Conservation (phyloP, 2,888 invertebrate genomes). For the Tridacna crocea region DNA sequence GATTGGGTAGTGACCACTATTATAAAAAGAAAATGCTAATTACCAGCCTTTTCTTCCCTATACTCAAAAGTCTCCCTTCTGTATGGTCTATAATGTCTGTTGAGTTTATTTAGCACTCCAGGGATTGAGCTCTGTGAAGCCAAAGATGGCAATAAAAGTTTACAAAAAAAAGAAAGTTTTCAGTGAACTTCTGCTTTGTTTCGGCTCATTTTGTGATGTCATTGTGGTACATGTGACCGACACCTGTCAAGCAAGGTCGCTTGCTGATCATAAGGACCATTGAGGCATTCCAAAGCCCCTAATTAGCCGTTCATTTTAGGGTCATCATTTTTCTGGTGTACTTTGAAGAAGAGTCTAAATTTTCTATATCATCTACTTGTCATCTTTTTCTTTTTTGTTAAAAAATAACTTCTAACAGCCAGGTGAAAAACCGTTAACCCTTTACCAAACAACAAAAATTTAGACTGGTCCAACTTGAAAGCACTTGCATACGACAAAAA, state of each 20-base stretch:
- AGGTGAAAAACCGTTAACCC: constrained; percentile 23
- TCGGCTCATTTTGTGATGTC: background rate
- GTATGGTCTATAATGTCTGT: no score
- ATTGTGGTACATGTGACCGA: background rate
- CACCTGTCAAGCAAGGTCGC: constrained; percentile 44
- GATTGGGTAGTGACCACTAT: no score
- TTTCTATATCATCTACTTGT: constrained; percentile 20
- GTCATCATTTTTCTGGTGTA: constrained; percentile 30
- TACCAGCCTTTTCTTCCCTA: no score
- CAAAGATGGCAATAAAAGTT: no score
- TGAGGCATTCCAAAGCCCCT: constrained; percentile 44
- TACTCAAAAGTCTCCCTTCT: no score
- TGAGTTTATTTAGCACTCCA: no score
- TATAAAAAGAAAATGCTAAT: no score
- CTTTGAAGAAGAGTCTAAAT: constrained; percentile 4
- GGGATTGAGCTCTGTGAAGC: no score
- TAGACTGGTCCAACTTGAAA: no score
- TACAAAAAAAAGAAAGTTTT: no score
- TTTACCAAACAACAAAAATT: background rate
- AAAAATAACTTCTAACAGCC: constrained; percentile 19
- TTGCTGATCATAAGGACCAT: constrained; percentile 45
- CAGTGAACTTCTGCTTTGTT: no score
- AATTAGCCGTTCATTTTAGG: constrained; percentile 48
- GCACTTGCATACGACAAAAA: no score
- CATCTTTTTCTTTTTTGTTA: constrained; percentile 26